phyloP scores from a whole-genome alignment of 2,888 invertebrate genomes.

The Frankliniella fusca region DNA sequence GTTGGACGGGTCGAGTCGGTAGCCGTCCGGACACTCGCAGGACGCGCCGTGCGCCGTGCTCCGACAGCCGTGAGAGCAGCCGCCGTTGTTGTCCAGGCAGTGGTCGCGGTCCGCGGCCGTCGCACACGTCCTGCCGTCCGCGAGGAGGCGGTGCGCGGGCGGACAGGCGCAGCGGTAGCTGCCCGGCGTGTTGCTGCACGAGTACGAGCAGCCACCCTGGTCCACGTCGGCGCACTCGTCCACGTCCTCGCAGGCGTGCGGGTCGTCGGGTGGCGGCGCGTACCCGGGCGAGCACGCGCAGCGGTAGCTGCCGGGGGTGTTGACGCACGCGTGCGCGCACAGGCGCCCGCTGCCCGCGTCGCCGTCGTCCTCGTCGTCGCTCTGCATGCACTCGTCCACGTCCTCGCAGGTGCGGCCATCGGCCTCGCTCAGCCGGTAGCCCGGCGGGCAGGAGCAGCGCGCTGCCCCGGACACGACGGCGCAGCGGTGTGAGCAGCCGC shows the following conservation, averaged over 20 bases:
- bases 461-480: constrained; percentile 50
- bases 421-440: constrained; percentile 51
- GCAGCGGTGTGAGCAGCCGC: constrained; percentile 27
- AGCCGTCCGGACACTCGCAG: constrained; percentile 40
- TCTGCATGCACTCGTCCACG: constrained; percentile 58
- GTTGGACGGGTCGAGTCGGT: constrained; percentile 43
- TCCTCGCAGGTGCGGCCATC: constrained; percentile 55
- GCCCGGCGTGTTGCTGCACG: constrained; percentile 41
- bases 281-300: constrained; percentile 39
- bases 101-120: not conserved
- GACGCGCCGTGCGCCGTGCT: constrained; percentile 11
- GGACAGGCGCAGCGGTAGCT: constrained; percentile 49
- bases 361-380: constrained; percentile 50
- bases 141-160: constrained; percentile 54
- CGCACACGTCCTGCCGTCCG: constrained; percentile 51
- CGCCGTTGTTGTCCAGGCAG: constrained; percentile 39
- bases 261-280: constrained; percentile 36
- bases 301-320: constrained; percentile 51
- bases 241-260: constrained; percentile 44
- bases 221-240: constrained; percentile 49
- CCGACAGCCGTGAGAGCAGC: constrained; percentile 42
- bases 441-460: constrained; percentile 54
- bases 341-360: constrained; percentile 47
- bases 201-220: constrained; percentile 62
- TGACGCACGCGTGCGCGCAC: constrained; percentile 59